Conservation (phyloP, 2,888 invertebrate species). For the Lochmaea capreae region DNA sequence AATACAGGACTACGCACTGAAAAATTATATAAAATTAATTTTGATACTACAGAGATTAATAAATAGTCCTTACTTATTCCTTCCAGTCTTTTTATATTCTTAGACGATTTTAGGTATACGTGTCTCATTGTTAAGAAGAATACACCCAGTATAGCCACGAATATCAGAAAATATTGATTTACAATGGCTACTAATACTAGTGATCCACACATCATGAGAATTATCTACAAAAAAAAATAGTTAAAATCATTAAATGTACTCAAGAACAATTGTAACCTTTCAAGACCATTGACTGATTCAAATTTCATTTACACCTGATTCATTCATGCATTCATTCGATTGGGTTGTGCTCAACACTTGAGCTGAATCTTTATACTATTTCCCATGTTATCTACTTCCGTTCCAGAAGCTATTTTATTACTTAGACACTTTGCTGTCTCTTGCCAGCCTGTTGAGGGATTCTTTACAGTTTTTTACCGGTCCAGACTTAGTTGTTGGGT, state of each 20-base stretch:
- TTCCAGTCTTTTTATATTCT: conserved; percentile 77
- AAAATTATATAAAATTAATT: conserved; percentile 40
- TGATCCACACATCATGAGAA: conserved; percentile 67
- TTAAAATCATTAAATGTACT: conserved; percentile 2
- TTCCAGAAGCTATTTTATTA: too few relatives aligned
- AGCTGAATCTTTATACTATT: too few relatives aligned
- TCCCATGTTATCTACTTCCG: too few relatives aligned
- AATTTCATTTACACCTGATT: too few relatives aligned
- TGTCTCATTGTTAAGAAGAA: conserved; percentile 73
- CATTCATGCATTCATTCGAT: too few relatives aligned
- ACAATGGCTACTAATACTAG: conserved; percentile 69
- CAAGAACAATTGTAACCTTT: too few relatives aligned
- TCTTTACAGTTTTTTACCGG: too few relatives aligned
- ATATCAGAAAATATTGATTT: conserved; percentile 67
- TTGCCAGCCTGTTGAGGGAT: too few relatives aligned
- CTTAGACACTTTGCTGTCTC: too few relatives aligned
- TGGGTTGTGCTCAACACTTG: too few relatives aligned
- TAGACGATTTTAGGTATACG: conserved; percentile 76
- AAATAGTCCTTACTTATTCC: conserved; percentile 70
- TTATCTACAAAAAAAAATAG: conserved; percentile 60
- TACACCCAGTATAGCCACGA: conserved; percentile 68
- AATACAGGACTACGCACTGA: conserved; percentile 87
- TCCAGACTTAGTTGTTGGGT: too few relatives aligned
- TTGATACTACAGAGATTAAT: not conserved
- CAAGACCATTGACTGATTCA: too few relatives aligned